Evolutionary conservation across 2,888 invertebrate genomes (phyloP).

Genomic region (Camponotus fellah): DNA sequence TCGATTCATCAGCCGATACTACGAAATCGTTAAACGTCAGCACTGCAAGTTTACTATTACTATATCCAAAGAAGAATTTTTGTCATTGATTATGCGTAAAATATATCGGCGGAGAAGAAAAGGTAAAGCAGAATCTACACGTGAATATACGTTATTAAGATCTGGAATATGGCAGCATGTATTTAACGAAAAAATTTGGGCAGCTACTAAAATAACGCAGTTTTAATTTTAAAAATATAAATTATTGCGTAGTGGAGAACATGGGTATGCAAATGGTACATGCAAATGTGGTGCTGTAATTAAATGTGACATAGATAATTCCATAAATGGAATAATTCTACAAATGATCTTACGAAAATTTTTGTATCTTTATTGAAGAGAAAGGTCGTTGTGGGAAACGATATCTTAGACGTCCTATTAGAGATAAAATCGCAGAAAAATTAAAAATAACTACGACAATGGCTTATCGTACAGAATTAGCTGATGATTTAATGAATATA

Average conservation of each 20-base stretch:
- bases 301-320: slow-evolving; percentile 4
- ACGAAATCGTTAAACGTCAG: background rate
- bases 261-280: too few species aligned
- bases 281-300: slow-evolving; percentile 10
- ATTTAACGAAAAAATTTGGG: slow-evolving; percentile 2
- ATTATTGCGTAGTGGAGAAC: background rate
- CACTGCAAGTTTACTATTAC: background rate
- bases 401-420: background rate
- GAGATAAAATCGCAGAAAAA: background rate
- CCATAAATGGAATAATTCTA: too few species aligned
- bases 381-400: slow-evolving; percentile 5
- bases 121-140: background rate
- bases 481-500: background rate
- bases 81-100: background rate
- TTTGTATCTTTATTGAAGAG: background rate
- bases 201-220: slow-evolving; percentile 18
- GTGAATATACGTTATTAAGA: background rate
- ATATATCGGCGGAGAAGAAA: background rate
- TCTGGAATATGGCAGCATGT: slow-evolving; percentile 8
- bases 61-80: background rate
- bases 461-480: background rate
- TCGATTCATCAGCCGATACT: background rate
- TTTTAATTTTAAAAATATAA: slow-evolving; percentile 20
- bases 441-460: background rate
- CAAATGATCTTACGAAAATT: background rate